phyloP scores from a whole-genome alignment of 2,797 vertebrate genomes.

The Lepilemur septentrionalis region DNA sequence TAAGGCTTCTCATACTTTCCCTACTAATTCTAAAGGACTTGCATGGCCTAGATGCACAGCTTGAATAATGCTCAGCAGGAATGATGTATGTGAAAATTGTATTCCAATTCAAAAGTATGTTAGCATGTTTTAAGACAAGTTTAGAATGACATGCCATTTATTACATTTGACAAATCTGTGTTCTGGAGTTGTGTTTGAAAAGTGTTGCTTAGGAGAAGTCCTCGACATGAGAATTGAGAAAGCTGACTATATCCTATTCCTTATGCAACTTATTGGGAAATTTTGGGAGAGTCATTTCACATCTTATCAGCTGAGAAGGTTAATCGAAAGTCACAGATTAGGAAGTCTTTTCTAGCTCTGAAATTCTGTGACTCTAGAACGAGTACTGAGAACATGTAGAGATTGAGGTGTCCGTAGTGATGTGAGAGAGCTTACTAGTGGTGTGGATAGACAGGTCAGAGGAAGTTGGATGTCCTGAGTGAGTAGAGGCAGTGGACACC shows the following conservation, averaged over 20 bases:
- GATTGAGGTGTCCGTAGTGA: neutral
- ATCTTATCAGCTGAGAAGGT: neutral
- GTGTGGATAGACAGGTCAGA: too few species aligned
- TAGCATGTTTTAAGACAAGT: neutral
- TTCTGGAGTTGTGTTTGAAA: neutral
- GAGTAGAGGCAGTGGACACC: fast-evolving
- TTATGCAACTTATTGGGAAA: neutral
- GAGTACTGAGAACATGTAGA: neutral
- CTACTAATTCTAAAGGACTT: neutral
- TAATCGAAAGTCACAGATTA: neutral
- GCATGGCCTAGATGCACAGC: neutral
- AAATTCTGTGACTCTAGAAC: neutral
- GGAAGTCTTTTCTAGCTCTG: neutral
- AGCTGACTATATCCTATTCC: neutral
- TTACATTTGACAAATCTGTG: neutral
- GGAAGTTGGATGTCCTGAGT: neutral
- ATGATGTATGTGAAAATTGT: neutral
- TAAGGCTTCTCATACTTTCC: neutral
- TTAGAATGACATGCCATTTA: neutral
- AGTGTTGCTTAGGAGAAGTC: neutral
- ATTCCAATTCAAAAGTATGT: neutral
- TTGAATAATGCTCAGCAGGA: neutral
- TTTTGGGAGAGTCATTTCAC: neutral
- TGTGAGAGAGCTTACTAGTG: neutral
- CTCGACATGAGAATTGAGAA: neutral